Evolutionary conservation across 2,113 vertebrate species (phyloP).

Genomic region (Cochlearius cochlearius): DNA sequence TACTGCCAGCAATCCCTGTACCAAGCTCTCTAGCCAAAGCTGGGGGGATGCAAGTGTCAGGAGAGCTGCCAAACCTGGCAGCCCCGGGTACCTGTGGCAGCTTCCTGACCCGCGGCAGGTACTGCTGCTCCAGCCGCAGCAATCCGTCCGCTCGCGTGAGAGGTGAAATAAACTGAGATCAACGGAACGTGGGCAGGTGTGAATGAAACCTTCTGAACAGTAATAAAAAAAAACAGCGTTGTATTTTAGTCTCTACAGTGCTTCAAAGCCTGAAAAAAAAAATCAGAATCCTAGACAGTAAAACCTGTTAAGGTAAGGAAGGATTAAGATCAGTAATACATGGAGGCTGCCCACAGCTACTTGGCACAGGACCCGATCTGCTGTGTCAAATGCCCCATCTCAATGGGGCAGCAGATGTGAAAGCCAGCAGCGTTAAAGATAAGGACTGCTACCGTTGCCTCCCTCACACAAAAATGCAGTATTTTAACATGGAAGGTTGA

Average conservation of each 20-base stretch:
- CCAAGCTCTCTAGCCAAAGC: not conserved
- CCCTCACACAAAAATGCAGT: not conserved
- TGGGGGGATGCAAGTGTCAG: not conserved
- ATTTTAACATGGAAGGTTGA: not conserved
- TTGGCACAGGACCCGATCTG: not conserved
- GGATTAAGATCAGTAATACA: not conserved
- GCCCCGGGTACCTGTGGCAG: not conserved
- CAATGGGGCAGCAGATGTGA: not conserved
- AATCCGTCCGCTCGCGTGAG: accelerated
- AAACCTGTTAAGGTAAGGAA: constrained; percentile 7
- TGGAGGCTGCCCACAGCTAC: not conserved
- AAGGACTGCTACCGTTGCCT: not conserved
- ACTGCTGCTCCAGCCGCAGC: not conserved
- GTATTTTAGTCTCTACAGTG: not conserved
- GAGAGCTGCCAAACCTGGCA: not conserved
- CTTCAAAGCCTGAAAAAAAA: not conserved
- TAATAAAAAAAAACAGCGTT: not conserved
- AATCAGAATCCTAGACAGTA: not conserved
- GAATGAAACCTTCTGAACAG: not conserved
- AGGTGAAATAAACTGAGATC: not conserved
- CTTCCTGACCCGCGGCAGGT: not conserved
- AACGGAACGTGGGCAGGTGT: not conserved
- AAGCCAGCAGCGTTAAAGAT: not conserved
- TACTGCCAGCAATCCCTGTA: not conserved
- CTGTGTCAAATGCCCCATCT: not conserved